Evolutionary conservation across 53 echinoderm and acorn worm species (phyloP), one percentile per base, ranked within the genome.

Genomic region (Antedon mediterranea): DNA sequence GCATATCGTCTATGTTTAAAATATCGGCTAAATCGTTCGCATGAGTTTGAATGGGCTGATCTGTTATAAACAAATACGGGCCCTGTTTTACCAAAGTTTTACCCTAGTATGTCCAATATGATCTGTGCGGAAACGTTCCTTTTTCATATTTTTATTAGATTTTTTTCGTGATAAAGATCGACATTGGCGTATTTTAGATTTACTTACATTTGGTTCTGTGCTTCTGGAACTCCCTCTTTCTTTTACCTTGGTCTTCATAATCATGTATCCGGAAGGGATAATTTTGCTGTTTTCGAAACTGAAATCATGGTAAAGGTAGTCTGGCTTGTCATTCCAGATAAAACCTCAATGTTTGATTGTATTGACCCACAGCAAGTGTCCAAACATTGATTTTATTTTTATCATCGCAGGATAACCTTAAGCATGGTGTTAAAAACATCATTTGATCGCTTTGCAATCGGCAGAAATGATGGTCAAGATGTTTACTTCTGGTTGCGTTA

Each of bases 261-360:
- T 30, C 82, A 82, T 78, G 44, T 89, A 89, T 3, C 89, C 85
- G 8, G 76, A 75, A 31, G 83, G 79, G 0, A 80, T 82, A 13
- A 85, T 78, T n/a, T 85, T 82, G 0, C 79, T 71, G 0, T 31
- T n/a, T 2, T 6, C 57, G 28, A 32, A 18, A 0, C 82, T 85
- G 42, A 85, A 89, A 37, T 89, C 85, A 28, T 89, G 89, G 73
- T 89, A 85, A 11, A 76, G 72, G 30, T 82, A 76, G 27, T 82
- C 79, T 15, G 83, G 85, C 3, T 34, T 9, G 30, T 89, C 83
- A 6, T 80, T 33, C 3, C 29, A 76, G 43, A 72, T 76, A 80
- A 26, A 85, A 30, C 0, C 72, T 34, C 27, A 30, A 34, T 0
- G 89, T 18, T 29, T 89, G 89, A 28, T 83, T 89, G 29, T 85